These are phyloP conservation scores for Syngnathus typhle DNA, from an alignment of 2,113 vertebrate species.

Conservation along the genomic window DNA sequence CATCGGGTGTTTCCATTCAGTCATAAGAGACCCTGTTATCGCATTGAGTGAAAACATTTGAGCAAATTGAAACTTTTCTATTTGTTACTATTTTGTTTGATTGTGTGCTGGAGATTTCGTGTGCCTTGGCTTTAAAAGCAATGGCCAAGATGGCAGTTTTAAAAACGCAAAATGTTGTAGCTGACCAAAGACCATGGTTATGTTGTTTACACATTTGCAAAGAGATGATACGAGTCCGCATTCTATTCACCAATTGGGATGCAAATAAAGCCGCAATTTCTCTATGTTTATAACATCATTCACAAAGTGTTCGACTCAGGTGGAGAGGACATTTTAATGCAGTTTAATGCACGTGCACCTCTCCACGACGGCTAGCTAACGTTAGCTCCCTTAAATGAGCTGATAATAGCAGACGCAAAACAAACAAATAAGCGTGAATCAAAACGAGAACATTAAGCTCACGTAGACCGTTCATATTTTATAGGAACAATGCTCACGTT, in stretches of 20 bases:
- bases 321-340: background rate
- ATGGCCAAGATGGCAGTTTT: background rate
- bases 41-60: background rate
- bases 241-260: background rate
- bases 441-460: background rate
- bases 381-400: background rate
- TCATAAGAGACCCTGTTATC: background rate
- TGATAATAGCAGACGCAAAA: slow-evolving; percentile 8
- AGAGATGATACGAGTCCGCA: background rate
- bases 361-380: slow-evolving; percentile 3
- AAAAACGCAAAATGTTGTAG: background rate
- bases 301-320: background rate
- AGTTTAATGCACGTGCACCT: background rate
- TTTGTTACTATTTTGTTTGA: background rate
- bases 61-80: background rate
- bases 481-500: background rate
- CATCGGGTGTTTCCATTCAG: background rate
- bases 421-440: background rate
- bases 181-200: background rate
- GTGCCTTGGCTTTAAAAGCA: background rate
- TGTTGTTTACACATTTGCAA: background rate
- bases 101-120: background rate
- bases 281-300: background rate
- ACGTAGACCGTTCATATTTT: background rate
- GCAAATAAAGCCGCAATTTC: background rate